phyloP scores from a whole-genome alignment of 2,797 vertebrate species.

The Capromys pilorides region DNA sequence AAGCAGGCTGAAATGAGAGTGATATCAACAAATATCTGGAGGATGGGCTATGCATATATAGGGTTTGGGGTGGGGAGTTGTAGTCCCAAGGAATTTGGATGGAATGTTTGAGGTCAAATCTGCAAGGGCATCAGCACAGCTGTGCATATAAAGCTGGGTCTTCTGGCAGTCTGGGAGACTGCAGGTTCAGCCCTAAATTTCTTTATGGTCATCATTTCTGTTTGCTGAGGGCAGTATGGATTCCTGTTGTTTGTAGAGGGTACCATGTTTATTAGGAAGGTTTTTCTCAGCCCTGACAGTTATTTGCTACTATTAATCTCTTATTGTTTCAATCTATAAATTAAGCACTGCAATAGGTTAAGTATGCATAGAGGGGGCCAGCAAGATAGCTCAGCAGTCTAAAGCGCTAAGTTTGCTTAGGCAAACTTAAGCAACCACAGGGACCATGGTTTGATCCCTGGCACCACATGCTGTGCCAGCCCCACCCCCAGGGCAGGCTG shows the following conservation, averaged over 20 bases:
- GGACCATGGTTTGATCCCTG: too few relatives aligned
- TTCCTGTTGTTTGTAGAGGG: neutral
- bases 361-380: neutral
- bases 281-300: neutral
- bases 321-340: neutral
- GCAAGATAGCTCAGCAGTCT: too few relatives aligned
- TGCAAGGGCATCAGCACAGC: neutral
- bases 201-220: neutral
- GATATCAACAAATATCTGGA: neutral
- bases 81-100: neutral
- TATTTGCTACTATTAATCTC: neutral
- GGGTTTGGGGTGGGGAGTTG: neutral
- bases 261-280: neutral
- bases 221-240: neutral
- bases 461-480: too few relatives aligned
- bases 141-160: neutral
- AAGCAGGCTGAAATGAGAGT: neutral
- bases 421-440: too few relatives aligned
- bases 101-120: neutral
- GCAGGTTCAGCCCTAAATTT: neutral
- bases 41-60: neutral
- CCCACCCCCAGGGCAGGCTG: too few relatives aligned
- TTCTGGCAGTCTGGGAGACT: neutral
- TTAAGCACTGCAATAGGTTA: neutral
- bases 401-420: too few relatives aligned